A percentile compares a stretch with the other conserved stretches of the same genome.
Conservation (phyloP, 2,113 vertebrate species). For the Galemys pyrenaicus region DNA sequence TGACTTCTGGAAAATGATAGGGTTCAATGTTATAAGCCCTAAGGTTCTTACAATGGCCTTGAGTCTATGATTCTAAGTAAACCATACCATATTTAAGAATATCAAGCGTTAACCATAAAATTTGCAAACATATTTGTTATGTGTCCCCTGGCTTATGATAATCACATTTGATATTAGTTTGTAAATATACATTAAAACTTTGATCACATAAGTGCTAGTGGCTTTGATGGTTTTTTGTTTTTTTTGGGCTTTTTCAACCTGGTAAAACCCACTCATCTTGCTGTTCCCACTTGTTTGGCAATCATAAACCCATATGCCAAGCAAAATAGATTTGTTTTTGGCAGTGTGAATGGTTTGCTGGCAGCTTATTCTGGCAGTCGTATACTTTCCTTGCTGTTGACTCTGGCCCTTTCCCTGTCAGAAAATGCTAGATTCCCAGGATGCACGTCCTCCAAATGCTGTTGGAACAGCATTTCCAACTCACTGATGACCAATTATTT, state of each 20-base stretch:
- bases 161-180: constrained; percentile 57
- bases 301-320: constrained; percentile 36
- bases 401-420: constrained; percentile 11
- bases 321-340: constrained; percentile 54
- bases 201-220: constrained; percentile 50
- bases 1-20: constrained; percentile 58
- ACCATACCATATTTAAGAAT: constrained; percentile 22
- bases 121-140: constrained; percentile 51
- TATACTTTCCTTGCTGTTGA: constrained; percentile 11
- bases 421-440: constrained; percentile 41
- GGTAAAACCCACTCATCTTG: constrained; percentile 27
- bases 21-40: not conserved
- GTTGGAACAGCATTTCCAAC: not conserved
- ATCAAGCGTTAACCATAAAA: not conserved
- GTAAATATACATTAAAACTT: constrained; percentile 18
- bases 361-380: not conserved
- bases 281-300: constrained; percentile 50
- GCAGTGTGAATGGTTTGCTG: not conserved
- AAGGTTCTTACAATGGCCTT: not conserved
- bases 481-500: not conserved
- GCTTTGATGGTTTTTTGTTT: constrained; percentile 19
- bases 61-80: constrained; percentile 46
- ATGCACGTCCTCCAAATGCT: constrained; percentile 14
- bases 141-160: constrained; percentile 24
- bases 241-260: not conserved